phyloP scores from a whole-genome alignment of 2,797 vertebrate species.

The Myotis pilosus region DNA sequence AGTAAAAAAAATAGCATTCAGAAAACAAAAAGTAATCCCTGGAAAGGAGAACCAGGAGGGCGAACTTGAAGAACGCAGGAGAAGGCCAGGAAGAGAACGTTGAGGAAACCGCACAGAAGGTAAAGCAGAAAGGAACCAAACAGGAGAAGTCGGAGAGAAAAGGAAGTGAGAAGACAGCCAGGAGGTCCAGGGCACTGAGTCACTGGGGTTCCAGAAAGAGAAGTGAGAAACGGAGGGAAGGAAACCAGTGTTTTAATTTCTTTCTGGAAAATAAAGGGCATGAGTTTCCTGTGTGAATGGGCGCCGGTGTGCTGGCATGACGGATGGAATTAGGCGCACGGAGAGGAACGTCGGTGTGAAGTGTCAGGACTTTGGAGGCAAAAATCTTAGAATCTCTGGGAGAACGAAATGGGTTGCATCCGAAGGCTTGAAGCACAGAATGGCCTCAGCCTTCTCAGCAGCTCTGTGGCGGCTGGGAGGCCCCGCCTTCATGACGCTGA shows the following conservation, averaged over 20 bases:
- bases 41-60: neutral
- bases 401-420: neutral
- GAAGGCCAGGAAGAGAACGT: neutral
- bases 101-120: neutral
- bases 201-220: neutral
- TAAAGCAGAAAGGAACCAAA: neutral
- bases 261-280: neutral
- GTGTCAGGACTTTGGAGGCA: neutral
- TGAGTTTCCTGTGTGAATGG: neutral
- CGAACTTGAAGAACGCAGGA: neutral
- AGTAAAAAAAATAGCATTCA: neutral
- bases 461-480: accelerated
- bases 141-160: neutral
- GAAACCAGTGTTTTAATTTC: neutral
- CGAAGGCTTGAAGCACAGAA: neutral
- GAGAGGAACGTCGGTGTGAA: neutral
- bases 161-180: neutral
- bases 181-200: neutral
- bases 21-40: neutral
- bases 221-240: neutral
- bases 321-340: neutral
- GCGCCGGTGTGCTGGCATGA: neutral
- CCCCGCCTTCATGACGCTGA: neutral
- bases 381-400: neutral
- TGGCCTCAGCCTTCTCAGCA: accelerated